phyloP scores from a whole-genome alignment of 2,888 invertebrate genomes.

The Metopia argyrocephala region DNA sequence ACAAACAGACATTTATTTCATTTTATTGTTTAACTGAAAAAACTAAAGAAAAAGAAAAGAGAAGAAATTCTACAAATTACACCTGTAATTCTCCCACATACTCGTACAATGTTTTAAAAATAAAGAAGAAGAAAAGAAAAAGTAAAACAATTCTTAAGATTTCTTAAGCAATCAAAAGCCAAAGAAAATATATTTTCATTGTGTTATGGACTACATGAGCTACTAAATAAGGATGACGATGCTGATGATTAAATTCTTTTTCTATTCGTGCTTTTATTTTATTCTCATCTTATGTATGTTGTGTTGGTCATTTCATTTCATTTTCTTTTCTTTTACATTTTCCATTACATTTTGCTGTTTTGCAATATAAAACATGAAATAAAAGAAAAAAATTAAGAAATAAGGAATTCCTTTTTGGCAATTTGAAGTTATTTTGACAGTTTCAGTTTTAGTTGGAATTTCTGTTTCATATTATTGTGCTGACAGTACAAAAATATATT shows the following conservation, averaged over 20 bases:
- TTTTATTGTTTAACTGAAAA: conserved; percentile 39
- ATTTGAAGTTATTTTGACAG: conserved; percentile 44
- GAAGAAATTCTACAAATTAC: conserved; percentile 36
- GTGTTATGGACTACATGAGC: conserved; percentile 19
- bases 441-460: conserved; percentile 23
- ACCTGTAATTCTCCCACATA: conserved; percentile 42
- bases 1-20: conserved; percentile 42
- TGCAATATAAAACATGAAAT: no score
- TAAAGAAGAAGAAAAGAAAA: neutral
- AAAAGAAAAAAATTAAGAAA: neutral
- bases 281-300: conserved; percentile 11
- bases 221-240: neutral
- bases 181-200: conserved; percentile 15
- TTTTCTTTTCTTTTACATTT: conserved; percentile 22
- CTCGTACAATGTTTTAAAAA: neutral
- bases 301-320: conserved; percentile 24
- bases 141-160: conserved; percentile 12
- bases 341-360: conserved; percentile 12
- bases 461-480: conserved; percentile 7
- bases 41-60: neutral
- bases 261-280: neutral
- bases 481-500: conserved; percentile 41
- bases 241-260: neutral
- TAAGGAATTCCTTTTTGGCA: conserved; percentile 17
- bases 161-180: conserved; percentile 11